Evolutionary conservation across 2,113 vertebrate species (phyloP), one percentile per base, ranked within the genome.

Genomic region (Mustelus asterias): DNA sequence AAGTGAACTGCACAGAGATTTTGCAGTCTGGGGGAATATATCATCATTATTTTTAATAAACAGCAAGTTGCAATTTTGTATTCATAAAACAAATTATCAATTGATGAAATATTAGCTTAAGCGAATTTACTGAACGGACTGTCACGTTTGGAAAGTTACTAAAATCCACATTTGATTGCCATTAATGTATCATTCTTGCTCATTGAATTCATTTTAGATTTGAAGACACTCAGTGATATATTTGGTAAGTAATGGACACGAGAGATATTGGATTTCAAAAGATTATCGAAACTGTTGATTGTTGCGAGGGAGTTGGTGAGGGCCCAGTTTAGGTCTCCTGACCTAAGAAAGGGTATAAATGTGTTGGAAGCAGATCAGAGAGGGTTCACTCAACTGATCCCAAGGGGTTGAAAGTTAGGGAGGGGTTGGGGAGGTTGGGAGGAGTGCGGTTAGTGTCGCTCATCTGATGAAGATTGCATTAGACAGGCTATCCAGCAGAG

Each of bases 191-290:
- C 89, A 22, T 37, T 93, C 58, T 10, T 89, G 13, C 11, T 6
- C 72, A 33, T 76, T 33, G 26, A 20, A 65, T 93, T 65, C 37
- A 93, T 93, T 93, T 93, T 93, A 93, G 89, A 93, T 93, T 65
- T 93, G 60, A 37, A 93, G 9, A 93, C 89, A 22, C 89, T 93
- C 89, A 93, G 33, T 20, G 89, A 93, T 5, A 93, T 93, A 18
- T 93, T 93, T 33, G 89, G 89, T 93, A 93, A 37, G 89, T 22
- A 67, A n/a, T 65, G 26, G 88, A 29, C 60, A 60, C 58, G 22
- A 26, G 8, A 54, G 26, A 54, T 26, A 33, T 33, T 63, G 20
- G 58, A 18, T 18, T 92, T 92, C 58, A 92, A 65, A 54, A 92
- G 11, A 16, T 90, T n/a, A 33, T 33, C 26, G n/a, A 14, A 60